These are phyloP conservation scores for Neodiprion pinetum DNA, from an alignment of 1,140 invertebrate genomes.

Conservation along the genomic window DNA sequence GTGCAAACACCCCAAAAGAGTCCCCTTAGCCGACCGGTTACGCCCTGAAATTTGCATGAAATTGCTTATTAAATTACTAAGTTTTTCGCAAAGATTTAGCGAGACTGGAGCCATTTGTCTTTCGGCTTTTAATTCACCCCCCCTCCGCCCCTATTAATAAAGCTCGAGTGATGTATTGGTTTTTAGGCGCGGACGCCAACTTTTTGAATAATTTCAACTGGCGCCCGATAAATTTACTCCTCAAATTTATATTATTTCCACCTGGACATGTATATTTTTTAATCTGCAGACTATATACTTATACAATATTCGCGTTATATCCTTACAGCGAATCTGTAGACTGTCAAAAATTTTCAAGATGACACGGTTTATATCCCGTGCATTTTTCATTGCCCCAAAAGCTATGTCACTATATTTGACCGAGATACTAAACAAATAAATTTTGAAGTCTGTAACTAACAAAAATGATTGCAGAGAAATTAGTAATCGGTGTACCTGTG, in stretches of 20 bases:
- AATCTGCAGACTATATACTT: too few species aligned
- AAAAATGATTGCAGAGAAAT: not conserved
- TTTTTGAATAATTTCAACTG: constrained; percentile 17
- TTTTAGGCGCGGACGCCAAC: constrained; percentile 8
- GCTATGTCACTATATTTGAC: too few species aligned
- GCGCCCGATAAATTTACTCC: not conserved
- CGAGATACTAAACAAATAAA: too few species aligned
- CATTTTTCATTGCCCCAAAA: too few species aligned
- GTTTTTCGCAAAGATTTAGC: constrained; percentile 58
- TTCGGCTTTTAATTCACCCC: constrained; percentile 52
- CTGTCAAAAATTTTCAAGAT: too few species aligned
- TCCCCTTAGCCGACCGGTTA: not conserved
- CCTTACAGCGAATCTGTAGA: too few species aligned
- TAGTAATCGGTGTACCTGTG: too few species aligned
- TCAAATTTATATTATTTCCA: constrained; percentile 7
- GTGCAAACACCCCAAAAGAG: constrained; percentile 4
- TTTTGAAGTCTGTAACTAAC: too few species aligned
- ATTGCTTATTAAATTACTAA: constrained; percentile 61
- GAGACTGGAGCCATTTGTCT: constrained; percentile 54
- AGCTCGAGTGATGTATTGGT: constrained; percentile 28
- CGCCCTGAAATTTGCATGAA: constrained; percentile 56
- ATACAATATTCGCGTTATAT: too few species aligned
- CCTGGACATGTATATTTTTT: too few species aligned
- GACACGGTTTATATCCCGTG: too few species aligned
- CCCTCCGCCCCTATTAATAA: constrained; percentile 20